Base-by-base conservation (phyloP, 2,113 vertebrate species). In the Pteropus alecto region DNA sequence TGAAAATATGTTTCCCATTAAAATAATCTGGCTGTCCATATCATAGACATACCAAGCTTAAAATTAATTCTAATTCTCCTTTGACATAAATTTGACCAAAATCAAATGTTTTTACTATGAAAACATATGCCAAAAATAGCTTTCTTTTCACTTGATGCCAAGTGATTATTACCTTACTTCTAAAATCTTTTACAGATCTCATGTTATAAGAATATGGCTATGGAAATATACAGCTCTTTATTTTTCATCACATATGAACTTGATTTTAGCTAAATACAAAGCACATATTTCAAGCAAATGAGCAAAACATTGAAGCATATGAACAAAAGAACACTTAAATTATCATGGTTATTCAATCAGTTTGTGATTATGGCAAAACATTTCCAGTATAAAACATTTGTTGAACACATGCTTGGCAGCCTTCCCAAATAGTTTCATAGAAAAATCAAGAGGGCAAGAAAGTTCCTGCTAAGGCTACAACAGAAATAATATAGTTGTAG, bases 341-440 rank as follows among this genome's bases (percentile, higher is more conserved):
- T 71, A 93, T 91, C 93, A 83, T 96, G 92, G 94, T 91, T 97
- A 97, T 97, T 97, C 97, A 95, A 97, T 98, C 97, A 97, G 92
- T 94, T 95, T 38, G 1, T 95, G 96, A 98, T 95, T 97, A 95
- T 10, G 90, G 96, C 86, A 96, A 98, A 98, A 96, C 73, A 92
- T 96, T 98, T 98, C 96, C 83, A 87, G 93, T 89, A 86, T 94
- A 97, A 98, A 97, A 97, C 98, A 98, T 98, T 98, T 98, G 97
- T 78, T 95, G 95, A 98, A 96, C 98, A 98, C 33, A 98, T 98
- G 98, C 94, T 97, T 98, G 97, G 94, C 96, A 85, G 95, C 8
- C 86, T 97, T 97, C 98, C 98, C 98, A 60, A 98, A 97, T 88
- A 87, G 88, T 92, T 98, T 97, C 89, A 83, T 93, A 97, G 84